Base-by-base conservation (phyloP, 2,888 invertebrate genomes). In the Criorhina ranunculi region DNA sequence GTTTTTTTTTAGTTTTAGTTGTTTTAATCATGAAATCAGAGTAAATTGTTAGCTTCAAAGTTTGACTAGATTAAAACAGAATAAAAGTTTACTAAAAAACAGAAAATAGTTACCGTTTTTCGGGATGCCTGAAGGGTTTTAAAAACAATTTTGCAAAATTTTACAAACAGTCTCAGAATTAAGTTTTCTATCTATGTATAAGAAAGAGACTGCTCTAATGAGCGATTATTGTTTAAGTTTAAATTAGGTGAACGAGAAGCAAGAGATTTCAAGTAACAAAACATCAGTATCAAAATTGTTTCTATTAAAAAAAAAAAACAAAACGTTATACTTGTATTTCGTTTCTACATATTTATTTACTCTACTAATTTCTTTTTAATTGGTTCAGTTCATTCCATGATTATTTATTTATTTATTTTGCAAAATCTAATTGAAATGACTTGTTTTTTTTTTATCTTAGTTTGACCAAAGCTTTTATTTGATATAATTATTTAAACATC, bases 341-440 rank as follows among this genome's bases (percentile, higher is more conserved):
- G 31, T n/a, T 29, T 37, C 19, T 40, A 57, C 46, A 57, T 55
- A 19, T 51, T 49, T 60, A 42, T 29, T 57, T 49, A 15, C 29
- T 60, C n/a, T n/a, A n/a, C n/a, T n/a, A n/a, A n/a, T 44, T 59
- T 53, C n/a, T 44, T 70, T 49, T 83, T 73, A 78, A 83, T 78
- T 83, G 83, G 78, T 83, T 83, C 83, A 67, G 55, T 78, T 78
- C 55, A 49, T 67, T 60, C 57, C 35, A 51, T 80, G 42, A 66
- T 67, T 44, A 57, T 33, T 79, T 37, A 59, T 37, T 49, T 55
- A 29, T 44, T 53, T 35, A 53, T 29, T 24, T 29, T 53, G 66
- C 59, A 24, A 29, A 37, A 19, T 62, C 64, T 64, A 37, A 62
- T 59, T 6, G 51, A 60, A 66, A 64, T 67, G 49, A 66, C 40